Evolutionary conservation across 1,140 invertebrate genomes (phyloP).

Genomic region (Meloidogyne chitwoodi): DNA sequence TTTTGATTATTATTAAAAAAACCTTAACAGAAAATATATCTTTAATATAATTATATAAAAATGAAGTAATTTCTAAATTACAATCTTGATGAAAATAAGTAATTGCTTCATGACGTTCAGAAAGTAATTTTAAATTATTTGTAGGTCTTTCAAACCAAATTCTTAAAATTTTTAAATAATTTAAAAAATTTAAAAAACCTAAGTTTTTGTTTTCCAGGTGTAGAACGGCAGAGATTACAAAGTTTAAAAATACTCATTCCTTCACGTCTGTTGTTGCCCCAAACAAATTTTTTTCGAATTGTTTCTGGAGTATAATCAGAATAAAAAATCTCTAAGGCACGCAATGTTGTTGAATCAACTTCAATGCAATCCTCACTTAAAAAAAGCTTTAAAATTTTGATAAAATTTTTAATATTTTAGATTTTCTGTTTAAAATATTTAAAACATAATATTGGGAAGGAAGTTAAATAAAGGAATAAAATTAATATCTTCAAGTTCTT

Average conservation of each 20-base stretch:
- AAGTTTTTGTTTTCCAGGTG: constrained; percentile 33
- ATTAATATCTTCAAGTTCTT: no score
- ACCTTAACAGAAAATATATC: constrained; percentile 33
- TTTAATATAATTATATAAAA: constrained; percentile 32
- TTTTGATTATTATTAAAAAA: not conserved
- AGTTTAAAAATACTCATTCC: constrained; percentile 42
- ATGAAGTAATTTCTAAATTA: constrained; percentile 38
- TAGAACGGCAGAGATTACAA: constrained; percentile 43
- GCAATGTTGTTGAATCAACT: constrained; percentile 33
- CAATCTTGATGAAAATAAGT: constrained; percentile 54
- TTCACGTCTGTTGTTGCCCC: constrained; percentile 30
- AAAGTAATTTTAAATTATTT: constrained; percentile 37
- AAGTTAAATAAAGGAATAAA: no score
- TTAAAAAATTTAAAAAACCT: constrained; percentile 10
- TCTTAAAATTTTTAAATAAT: constrained; percentile 23
- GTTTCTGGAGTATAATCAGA: constrained; percentile 34
- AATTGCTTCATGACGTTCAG: constrained; percentile 45
- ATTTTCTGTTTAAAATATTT: no score
- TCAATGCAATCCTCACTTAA: constrained; percentile 43
- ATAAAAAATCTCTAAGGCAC: constrained; percentile 45
- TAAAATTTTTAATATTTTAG: no score
- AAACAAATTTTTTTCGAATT: constrained; percentile 36
- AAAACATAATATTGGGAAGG: no score
- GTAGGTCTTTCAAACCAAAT: constrained; percentile 51
- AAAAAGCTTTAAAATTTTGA: no score